Evolutionary conservation across 2,888 invertebrate genomes (phyloP).

Genomic region (Clivina fossor): DNA sequence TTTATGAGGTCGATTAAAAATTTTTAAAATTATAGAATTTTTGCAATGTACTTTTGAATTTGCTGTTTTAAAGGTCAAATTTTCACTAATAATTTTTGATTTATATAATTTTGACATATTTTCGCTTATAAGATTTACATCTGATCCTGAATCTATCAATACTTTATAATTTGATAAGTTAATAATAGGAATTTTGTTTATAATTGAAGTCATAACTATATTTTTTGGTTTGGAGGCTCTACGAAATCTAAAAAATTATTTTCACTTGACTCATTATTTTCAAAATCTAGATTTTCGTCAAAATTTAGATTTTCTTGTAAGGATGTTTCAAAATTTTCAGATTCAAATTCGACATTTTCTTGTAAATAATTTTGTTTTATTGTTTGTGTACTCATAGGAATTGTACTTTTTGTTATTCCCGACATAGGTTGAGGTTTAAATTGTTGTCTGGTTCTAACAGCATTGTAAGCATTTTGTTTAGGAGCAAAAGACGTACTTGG

Average conservation of each 20-base stretch:
- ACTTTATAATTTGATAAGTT: background rate
- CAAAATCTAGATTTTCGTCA: no score
- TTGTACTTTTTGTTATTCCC: constrained; percentile 4
- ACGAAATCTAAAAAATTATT: background rate
- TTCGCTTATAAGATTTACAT: background rate
- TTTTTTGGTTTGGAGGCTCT: background rate
- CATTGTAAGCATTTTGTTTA: background rate
- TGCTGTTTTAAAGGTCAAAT: background rate
- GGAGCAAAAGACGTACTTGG: background rate
- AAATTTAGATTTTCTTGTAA: no score
- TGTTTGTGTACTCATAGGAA: constrained; percentile 5
- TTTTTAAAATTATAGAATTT: background rate
- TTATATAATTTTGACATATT: background rate
- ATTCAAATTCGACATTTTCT: background rate
- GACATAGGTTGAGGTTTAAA: constrained; percentile 7
- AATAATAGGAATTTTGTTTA: background rate
- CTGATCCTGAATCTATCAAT: background rate
- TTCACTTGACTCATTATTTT: no score
- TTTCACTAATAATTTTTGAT: background rate
- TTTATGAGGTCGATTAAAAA: background rate
- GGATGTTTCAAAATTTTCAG: no score
- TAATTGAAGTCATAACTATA: background rate
- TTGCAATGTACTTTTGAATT: background rate
- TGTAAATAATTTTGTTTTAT: background rate
- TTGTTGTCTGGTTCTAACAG: constrained; percentile 1